A percentile compares a stretch with the other conserved stretches of the same genome.
Evolutionary conservation across 2,888 invertebrate genomes (phyloP).

Genomic region (Oasisia sp.): DNA sequence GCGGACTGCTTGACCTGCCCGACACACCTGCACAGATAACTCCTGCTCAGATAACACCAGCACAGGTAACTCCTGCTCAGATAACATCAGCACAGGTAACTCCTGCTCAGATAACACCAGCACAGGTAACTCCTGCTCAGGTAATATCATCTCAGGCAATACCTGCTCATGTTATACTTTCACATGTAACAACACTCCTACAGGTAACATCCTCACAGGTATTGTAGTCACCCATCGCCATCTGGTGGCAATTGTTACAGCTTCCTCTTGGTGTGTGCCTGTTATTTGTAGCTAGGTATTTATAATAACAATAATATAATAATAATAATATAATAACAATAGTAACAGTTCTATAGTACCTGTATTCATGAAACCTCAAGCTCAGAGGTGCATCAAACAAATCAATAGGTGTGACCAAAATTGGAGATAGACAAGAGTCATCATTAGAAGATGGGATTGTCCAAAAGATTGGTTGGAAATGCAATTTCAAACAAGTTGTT

Average conservation of each 20-base stretch:
- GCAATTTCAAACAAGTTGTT: neutral
- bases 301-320: too few species aligned
- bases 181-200: neutral
- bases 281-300: too few species aligned
- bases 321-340: too few species aligned
- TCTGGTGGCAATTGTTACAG: too few species aligned
- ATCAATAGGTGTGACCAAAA: too few species aligned
- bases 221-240: too few species aligned
- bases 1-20: slow-evolving; percentile 60
- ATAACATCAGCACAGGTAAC: neutral
- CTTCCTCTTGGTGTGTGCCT: too few species aligned
- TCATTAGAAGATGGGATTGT: neutral
- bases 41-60: too few species aligned
- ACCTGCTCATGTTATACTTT: neutral
- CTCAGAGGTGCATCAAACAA: too few species aligned
- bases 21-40: slow-evolving; percentile 29
- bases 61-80: neutral
- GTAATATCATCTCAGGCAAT: neutral
- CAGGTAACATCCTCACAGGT: neutral
- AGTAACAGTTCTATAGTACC: too few species aligned
- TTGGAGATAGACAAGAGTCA: too few species aligned
- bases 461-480: neutral
- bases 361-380: too few species aligned
- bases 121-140: neutral
- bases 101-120: neutral